Base-by-base conservation (phyloP, 2,888 invertebrate species). In the Apamea epomidion region DNA sequence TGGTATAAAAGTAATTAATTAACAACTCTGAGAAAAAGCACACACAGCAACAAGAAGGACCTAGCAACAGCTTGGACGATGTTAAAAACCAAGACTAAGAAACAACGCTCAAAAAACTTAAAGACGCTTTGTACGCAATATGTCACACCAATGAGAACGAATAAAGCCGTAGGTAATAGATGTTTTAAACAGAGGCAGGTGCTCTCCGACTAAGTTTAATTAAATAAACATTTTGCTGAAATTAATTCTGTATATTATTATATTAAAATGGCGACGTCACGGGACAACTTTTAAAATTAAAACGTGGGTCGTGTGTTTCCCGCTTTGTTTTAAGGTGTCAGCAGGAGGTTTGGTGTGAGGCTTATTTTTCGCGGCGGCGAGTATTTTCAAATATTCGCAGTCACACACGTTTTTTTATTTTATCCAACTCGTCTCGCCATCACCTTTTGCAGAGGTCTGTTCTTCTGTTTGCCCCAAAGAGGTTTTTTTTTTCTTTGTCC, bases 171-270 rank as follows among this genome's bases (percentile, higher is more conserved):
- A n/a, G n/a, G n/a, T n/a, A 82, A 86, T 82, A 88, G 68, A 83
- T 80, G 87, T 83, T 78, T 78, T 80, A 60, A 79, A 80, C 69
- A 65, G 65, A 48, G 65, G 71, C 87, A 87, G 87, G 87, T 87
- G 87, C 54, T 69, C 54, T 67, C 71, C 10, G 80, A 64, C 75
- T 75, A 83, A 87, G 67, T 87, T 87, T 87, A 87, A 87, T 87
- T 87, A 87, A 87, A 87, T 88, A 87, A 87, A 88, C 79, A 88
- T 87, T 83, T 70, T 79, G 79, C 72, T 81, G 37, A 79, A 81
- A 87, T 87, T 88, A 81, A 87, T 87, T 87, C 69, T 83, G 87
- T 84, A 81, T 78, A 68, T 82, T 74, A 77, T 77, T 77, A 76
- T 83, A 86, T 80, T 80, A 88, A 78, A 87, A 79, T 67, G 29